These are phyloP conservation scores for Ageneiosus marmoratus DNA, from an alignment of 2,113 vertebrate genomes.

Conservation along the genomic window DNA sequence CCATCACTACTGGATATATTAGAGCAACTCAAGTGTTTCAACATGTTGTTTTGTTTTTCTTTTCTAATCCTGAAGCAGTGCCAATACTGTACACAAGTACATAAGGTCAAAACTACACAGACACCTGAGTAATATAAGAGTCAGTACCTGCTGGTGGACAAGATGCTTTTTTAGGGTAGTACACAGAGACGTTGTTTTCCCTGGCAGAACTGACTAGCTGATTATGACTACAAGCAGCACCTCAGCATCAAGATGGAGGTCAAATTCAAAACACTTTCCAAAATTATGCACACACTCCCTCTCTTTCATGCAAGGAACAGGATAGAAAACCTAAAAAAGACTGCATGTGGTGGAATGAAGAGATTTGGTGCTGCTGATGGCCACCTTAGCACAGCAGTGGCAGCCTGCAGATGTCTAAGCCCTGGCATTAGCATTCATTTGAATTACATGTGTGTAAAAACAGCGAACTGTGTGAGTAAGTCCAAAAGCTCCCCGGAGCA, in stretches of 20 bases:
- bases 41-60: neutral
- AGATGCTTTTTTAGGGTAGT: neutral
- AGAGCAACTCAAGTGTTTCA: neutral
- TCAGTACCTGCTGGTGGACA: neutral
- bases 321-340: neutral
- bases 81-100: neutral
- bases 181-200: slow-evolving; percentile 29
- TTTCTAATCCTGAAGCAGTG: neutral
- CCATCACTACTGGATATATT: neutral
- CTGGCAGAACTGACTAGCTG: slow-evolving; percentile 23
- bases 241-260: slow-evolving; percentile 23
- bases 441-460: slow-evolving; percentile 51
- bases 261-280: slow-evolving; percentile 23
- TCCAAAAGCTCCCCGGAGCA: neutral
- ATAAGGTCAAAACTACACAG: neutral
- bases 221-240: slow-evolving; percentile 35
- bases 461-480: slow-evolving; percentile 28
- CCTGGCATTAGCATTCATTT: slow-evolving; percentile 52
- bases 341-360: slow-evolving; percentile 27
- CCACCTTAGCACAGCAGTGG: slow-evolving; percentile 5
- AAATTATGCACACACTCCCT: slow-evolving; percentile 23
- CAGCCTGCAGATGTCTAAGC: slow-evolving; percentile 35
- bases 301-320: slow-evolving; percentile 1
- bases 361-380: slow-evolving; percentile 27
- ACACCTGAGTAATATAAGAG: neutral